Base-by-base conservation (phyloP, 2,888 invertebrate species). In the Chrysina gloriosa region DNA sequence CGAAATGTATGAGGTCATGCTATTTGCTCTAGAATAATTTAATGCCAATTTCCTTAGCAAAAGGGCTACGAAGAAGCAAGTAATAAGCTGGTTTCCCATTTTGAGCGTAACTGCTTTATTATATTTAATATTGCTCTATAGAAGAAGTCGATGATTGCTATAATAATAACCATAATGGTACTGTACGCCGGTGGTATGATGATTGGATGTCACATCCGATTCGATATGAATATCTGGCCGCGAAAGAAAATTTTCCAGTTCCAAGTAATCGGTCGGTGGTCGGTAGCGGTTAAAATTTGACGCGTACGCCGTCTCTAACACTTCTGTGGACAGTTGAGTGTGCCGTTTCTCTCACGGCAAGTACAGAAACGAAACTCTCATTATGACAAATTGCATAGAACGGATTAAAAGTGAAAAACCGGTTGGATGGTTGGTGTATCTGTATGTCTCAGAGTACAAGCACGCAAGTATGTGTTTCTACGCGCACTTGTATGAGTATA, bases 361-460 rank as follows among this genome's bases (percentile, higher is more conserved):
- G 25, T 31, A 27, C 29, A 42, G 31, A 29, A n/a, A 7, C 36
- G 31, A 42, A 52, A 69, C 47, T 31, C 63, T 66, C 66, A 70
- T 70, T 69, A 56, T 71, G 68, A 71, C 69, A 71, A 71, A 71
- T 71, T 71, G 68, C 71, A 69, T 69, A 65, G 66, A 71, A 66
- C 69, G 65, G 61, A 70, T 69, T 69, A 42, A 31, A 65, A 63
- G 61, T 50, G 67, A 67, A 25, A 63, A 67, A 64, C 56, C 66
- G 52, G 68, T 63, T 67, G 16, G 47, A 23, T 45, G 23, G 42
- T 27, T 21, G 54, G 56, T 47, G 61, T n/a, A n/a, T n/a, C n/a
- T n/a, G n/a, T n/a, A n/a, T n/a, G n/a, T n/a, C n/a, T n/a, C n/a
- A n/a, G n/a, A n/a, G n/a, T n/a, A n/a, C n/a, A n/a, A n/a, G n/a